Evolutionary conservation across 1,140 invertebrate genomes (phyloP).

Genomic region (Drosophila pectinifera): DNA sequence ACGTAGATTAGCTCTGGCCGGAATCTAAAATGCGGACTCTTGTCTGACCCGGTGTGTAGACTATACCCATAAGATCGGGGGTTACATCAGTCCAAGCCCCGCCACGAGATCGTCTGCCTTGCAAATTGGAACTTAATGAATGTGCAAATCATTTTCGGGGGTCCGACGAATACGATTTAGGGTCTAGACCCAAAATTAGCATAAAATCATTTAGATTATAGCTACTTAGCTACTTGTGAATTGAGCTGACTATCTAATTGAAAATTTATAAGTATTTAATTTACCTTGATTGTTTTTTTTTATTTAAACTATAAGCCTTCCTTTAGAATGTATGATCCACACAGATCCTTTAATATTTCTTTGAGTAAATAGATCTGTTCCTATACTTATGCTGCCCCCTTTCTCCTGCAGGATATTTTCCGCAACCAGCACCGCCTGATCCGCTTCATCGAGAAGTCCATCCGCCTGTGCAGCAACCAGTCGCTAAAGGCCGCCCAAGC

Average conservation of each 20-base stretch:
- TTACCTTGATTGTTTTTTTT: not conserved
- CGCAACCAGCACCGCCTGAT: constrained; percentile 83
- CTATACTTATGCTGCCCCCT: not conserved
- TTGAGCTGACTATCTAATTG: no score
- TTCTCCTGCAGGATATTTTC: constrained; percentile 71
- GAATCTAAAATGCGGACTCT: constrained; percentile 36
- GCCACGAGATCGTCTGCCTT: constrained; percentile 38
- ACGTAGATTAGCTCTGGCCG: constrained; percentile 12
- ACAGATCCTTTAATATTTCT: not conserved
- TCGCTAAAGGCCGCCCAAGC: constrained; percentile 64
- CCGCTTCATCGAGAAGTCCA: constrained; percentile 81
- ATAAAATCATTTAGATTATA: constrained; percentile 11
- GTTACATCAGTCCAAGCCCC: constrained; percentile 42
- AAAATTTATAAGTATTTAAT: not conserved
- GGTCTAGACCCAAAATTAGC: constrained; percentile 44
- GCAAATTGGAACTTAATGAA: constrained; percentile 41
- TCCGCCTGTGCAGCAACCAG: constrained; percentile 82
- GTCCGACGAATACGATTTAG: constrained; percentile 3
- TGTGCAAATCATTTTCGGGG: constrained; percentile 44
- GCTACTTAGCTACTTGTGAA: not conserved
- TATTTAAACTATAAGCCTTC: not conserved
- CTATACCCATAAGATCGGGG: constrained; percentile 1
- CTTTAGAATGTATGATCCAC: no score
- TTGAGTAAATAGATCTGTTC: not conserved
- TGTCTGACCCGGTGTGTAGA: constrained; percentile 38